Base-by-base conservation (phyloP, 35 echinoderm and acorn worm species). In the Nesometra sesokonis region DNA sequence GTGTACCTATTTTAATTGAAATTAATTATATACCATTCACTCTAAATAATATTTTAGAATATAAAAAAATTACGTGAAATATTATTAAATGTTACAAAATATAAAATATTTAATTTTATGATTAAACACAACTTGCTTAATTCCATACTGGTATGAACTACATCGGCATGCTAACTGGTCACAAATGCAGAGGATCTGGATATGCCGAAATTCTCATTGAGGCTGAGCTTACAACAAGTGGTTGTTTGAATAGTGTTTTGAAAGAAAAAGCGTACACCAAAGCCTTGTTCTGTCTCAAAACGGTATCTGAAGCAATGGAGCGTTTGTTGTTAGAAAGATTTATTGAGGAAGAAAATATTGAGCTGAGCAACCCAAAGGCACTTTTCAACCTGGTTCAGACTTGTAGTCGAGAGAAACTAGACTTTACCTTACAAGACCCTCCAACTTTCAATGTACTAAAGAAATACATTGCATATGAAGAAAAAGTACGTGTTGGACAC, bases 221-320 rank as follows among this genome's bases (percentile, higher is more conserved):
- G 77, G 57, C 84, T 36, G 34, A 86, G 21, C 77, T 90, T 1
- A 37, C 57, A 17, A 90, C 89, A 29, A 90, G 89, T 80, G 89
- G 89, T 19, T 90, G 89, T 46, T 47, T 90, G 30, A 32, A 40
- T 79, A 90, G 84, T 86, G 83, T 90, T 3, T 37, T 90, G 27
- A 47, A 34, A 80, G 89, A 84, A 3, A 90, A 90, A 29, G 89
- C 89, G 80, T 90, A 86, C 37, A 76, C 88, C 17, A 90, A 90
- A 32, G 88, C 88, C 33, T 31, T 90, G 57, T 90, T 90, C 84
- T 91, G 89, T 78, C 78, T 91, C 30, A 91, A 86, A 46, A 91
- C 89, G 29, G 79, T 91, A 17, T 21, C 77, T 86, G 89, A 91
- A 76, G 85, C 90, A n/a, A 82, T 87, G 36, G 86, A 85, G 33